phyloP scores from a whole-genome alignment of 2,888 invertebrate genomes.

The Cotesia congregata region DNA sequence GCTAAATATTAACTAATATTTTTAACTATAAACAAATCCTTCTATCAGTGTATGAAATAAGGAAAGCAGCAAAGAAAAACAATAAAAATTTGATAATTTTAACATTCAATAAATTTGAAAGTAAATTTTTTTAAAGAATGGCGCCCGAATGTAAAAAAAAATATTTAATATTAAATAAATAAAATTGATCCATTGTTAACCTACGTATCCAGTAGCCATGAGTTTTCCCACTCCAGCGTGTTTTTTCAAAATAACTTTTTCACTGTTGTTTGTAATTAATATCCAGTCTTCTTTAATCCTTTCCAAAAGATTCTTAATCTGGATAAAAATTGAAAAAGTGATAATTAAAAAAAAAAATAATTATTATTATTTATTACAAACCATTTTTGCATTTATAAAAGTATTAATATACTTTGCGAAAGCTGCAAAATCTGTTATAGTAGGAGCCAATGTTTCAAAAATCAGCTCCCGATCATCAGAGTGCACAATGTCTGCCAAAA shows the following conservation, averaged over 20 bases:
- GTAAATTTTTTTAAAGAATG: too few relatives aligned
- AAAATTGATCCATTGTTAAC: background rate
- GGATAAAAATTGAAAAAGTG: background rate
- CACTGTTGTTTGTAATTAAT: background rate
- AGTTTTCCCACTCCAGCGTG: background rate
- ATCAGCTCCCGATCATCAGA: conserved; percentile 21
- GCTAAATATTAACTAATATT: too few relatives aligned
- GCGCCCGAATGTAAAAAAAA: too few relatives aligned
- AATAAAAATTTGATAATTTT: too few relatives aligned
- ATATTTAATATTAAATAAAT: background rate
- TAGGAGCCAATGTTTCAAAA: conserved; percentile 17
- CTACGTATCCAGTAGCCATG: background rate
- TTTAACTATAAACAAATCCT: too few relatives aligned
- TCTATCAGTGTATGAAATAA: too few relatives aligned
- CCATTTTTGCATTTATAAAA: conserved; percentile 10
- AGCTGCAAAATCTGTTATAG: background rate
- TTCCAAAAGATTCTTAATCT: background rate
- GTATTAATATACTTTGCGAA: conserved; percentile 4
- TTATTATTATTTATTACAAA: background rate
- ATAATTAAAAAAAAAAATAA: background rate
- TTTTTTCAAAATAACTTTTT: background rate
- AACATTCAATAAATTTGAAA: too few relatives aligned
- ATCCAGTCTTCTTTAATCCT: background rate
- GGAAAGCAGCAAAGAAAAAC: too few relatives aligned
- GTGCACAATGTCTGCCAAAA: conserved; percentile 14